phyloP scores from a whole-genome alignment of 2,888 invertebrate species.

The Acutogordius australiensis region DNA sequence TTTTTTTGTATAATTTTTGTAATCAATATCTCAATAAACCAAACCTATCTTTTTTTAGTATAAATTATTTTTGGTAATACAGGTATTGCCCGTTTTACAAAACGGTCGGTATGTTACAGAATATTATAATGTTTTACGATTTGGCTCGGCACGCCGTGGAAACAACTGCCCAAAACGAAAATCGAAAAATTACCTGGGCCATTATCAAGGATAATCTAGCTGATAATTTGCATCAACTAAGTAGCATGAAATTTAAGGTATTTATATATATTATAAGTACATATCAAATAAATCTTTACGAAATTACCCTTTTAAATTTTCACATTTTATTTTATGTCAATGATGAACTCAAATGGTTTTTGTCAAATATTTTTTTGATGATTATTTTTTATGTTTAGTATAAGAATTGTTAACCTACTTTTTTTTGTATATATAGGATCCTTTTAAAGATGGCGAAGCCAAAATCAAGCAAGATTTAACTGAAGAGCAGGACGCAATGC shows the following conservation, averaged over 20 bases:
- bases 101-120: constrained; percentile 88
- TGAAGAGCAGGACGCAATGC: constrained; percentile 78
- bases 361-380: too few relatives aligned
- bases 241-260: constrained; percentile 96
- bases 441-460: constrained; percentile 59
- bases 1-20: too few relatives aligned
- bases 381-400: too few relatives aligned
- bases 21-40: too few relatives aligned
- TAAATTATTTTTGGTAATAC: too few relatives aligned
- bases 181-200: constrained; percentile 92
- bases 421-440: constrained; percentile 5
- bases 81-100: constrained; percentile 99
- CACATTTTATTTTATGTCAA: too few relatives aligned
- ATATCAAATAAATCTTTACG: too few relatives aligned
- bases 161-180: constrained; percentile 86
- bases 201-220: constrained; percentile 88
- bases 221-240: constrained; percentile 73
- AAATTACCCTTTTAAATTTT: too few relatives aligned
- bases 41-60: constrained; percentile 52
- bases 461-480: constrained; percentile 91
- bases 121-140: constrained; percentile 92
- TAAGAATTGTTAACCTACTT: too few relatives aligned
- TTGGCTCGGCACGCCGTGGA: constrained; percentile 90
- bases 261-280: too few relatives aligned
- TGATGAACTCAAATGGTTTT: too few relatives aligned